Evolutionary conservation across 2,888 invertebrate genomes (phyloP), one percentile per base, ranked within the genome.

Genomic region (Drosophila austrosaltans): DNA sequence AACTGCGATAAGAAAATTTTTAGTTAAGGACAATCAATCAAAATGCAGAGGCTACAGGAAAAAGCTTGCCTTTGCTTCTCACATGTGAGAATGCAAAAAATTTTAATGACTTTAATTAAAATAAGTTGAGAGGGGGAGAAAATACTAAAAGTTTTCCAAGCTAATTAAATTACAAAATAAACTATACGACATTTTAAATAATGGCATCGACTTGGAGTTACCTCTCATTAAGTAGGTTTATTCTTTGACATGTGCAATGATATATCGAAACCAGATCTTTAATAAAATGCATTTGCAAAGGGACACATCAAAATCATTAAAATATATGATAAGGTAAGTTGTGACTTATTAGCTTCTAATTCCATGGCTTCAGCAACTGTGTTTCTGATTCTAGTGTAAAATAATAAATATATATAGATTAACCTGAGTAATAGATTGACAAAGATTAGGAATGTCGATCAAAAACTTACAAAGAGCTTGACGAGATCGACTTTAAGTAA

Each of bases 121-220:
- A 70, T 64, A 36, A 61, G 32, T 42, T 36, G 53, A 36, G 36
- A 8, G 36, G 64, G 62, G 39, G 57, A 30, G 22, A 3, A 25
- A 48, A 12, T 25, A 48, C 48, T 48, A 48, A 48, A 48, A 48
- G 48, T 48, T 48, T 48, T 48, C 12, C 16, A 48, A 48, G 77
- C 79, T 85, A 85, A 85, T 85, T 88, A 86, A 86, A 86, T 86
- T 79, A 81, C 81, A 77, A 76, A 81, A 22, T 48, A 48, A 48
- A 48, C 22, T 22, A 48, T 22, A 1, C 22, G n/a, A 25, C 48
- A 10, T 22, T 48, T 48, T 22, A 10, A 0, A 20, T 22, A 8
- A 44, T 4, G 10, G 48, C 4, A 10, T 48, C 48, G 48, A 48
- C 48, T 48, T 10, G 48, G 48, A 22, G 22, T 16, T 44, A 16